Base-by-base conservation (phyloP, 1,140 invertebrate species). In the Aphelinus atriplicis region DNA sequence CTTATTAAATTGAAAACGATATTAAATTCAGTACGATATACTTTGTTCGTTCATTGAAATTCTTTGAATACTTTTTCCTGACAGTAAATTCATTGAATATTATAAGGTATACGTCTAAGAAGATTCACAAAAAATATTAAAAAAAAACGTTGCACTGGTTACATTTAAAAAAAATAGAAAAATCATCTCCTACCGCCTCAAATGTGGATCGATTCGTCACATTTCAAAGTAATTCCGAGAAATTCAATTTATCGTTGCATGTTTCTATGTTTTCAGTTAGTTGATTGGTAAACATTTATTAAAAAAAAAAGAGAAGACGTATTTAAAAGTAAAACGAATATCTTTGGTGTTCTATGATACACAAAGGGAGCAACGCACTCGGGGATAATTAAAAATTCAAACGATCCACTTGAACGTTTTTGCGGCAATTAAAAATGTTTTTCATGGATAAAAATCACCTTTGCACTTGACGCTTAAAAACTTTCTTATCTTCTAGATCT, bases 401-500 rank as follows among this genome's bases (percentile, higher is more conserved):
- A 77, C 50, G 71, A 62, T 70, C 46, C 53, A 3, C 5, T 53
- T 3, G 48, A 53, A 4, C 51, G 51, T 53, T 53, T 60, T 58
- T 53, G 65, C 61, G 48, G 68, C 50, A 71, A 75, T 75, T 65
- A 55, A 70, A 75, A 76, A 68, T 58, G 57, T 77, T 67, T 61
- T 57, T 51, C 56, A 42, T 53, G 51, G 58, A 78, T 77, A 78
- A 79, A 83, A 85, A 79, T 74, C 77, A 79, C 73, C 78, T 76
- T 67, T 73, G 78, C 75, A 76, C 43, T 77, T 66, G 60, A 64
- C n/a, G 56, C 71, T 78, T 79, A 79, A 80, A 82, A 82, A 76
- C 79, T 85, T 87, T 80, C 68, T 80, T 88, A 87, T 87, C 84
- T 84, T 74, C 84, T 86, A 72, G 81, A 83, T 70, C 87, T 88